Base-by-base conservation (phyloP, 2,797 vertebrate genomes). In the Alcedo quadribrachys region DNA sequence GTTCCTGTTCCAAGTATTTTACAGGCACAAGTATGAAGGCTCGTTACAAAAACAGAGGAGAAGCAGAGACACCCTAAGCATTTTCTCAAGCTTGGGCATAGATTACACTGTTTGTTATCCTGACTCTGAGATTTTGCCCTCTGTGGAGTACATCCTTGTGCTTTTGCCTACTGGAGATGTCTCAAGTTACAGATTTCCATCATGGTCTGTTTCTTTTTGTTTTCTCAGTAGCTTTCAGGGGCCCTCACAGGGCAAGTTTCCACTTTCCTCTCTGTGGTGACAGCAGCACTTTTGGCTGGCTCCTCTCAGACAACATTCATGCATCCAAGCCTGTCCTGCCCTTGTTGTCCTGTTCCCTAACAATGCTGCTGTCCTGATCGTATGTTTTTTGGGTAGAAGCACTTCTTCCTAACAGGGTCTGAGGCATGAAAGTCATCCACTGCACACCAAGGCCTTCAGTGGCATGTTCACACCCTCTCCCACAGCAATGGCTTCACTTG, bases 151-250 rank as follows among this genome's bases (percentile, higher is more conserved):
- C 1, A 15, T n/a, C 68, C 57, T 75, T 57, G 57, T 68, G 62
- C 33, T 86, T 88, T 75, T 60, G 50, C 90, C 46, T 58, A 2
- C 81, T 71, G 78, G 83, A 86, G 21, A 32, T 54, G 37, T 80
- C 85, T 96, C 87, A 82, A 73, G 50, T 91, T 90, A 55, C 77
- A 80, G 61, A 50, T 81, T 91, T 86, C 71, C 77, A 53, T 62
- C 61, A 15, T 14, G 53, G 22, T 50, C 67, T 33, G 54, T 63
- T 53, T 0, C 45, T 40, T 89, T 57, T 55, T 70, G 22, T 76
- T 87, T 90, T 78, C 75, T 87, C 71, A 80, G 8, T 32, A 81
- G 68, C 61, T 80, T 93, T 55, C 51, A 76, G 91, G 75, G 90
- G 81, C 78, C 67, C 84, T 92, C 1, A 1, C 0, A 2, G 91